Evolutionary conservation across 2,113 vertebrate genomes (phyloP).

Genomic region (Notarius quadriscutis): DNA sequence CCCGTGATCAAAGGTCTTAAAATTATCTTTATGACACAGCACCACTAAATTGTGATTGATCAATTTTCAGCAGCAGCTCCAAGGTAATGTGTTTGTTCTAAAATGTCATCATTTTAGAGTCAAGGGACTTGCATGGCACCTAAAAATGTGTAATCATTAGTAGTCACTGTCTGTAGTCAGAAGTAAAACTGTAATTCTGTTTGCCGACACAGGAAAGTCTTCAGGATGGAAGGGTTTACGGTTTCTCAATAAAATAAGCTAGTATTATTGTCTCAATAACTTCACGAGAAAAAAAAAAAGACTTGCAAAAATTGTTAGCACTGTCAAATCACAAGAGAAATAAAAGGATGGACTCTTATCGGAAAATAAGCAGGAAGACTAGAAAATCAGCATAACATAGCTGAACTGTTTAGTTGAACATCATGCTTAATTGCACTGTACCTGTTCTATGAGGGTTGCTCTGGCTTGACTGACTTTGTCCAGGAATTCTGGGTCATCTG

Average conservation of each 20-base stretch:
- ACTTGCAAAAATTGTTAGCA: no score
- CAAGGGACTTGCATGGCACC: not conserved
- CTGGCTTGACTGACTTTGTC: constrained; percentile 79
- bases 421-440: constrained; percentile 58
- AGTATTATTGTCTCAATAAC: not conserved
- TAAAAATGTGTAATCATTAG: not conserved
- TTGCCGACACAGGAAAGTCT: not conserved
- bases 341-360: not conserved
- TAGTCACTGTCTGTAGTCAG: not conserved
- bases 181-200: not conserved
- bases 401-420: not conserved
- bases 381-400: not conserved
- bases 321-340: not conserved
- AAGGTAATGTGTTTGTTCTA: not conserved
- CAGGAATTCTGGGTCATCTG: constrained; percentile 75
- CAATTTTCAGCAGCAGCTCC: not conserved
- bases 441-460: constrained; percentile 89
- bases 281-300: not conserved
- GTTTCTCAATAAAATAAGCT: not conserved
- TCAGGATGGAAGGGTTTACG: not conserved
- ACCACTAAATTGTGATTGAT: not conserved
- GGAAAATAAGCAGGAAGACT: not conserved
- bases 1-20: not conserved
- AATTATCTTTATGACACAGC: not conserved
- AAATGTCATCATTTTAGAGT: not conserved